Percentiles rank a stretch among this genome's conserved stretches.
Evolutionary conservation across 2,797 vertebrate genomes (phyloP).

Genomic region (Nannoperca australis): DNA sequence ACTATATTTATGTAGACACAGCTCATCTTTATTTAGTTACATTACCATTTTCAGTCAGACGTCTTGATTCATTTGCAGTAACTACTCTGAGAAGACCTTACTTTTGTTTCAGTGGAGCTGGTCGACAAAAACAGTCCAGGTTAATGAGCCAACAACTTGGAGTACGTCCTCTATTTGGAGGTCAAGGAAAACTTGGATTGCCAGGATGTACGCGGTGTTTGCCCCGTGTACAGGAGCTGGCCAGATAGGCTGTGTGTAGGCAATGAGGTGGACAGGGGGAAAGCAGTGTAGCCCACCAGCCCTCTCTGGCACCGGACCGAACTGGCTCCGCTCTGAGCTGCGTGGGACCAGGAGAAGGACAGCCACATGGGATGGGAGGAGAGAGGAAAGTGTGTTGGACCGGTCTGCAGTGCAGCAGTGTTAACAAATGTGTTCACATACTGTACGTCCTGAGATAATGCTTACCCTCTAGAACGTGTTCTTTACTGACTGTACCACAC

Average conservation of each 20-base stretch:
- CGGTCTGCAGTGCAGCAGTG: conserved; percentile 52
- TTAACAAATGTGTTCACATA: conserved; percentile 64
- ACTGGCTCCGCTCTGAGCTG: conserved; percentile 73
- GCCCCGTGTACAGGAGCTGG: conserved; percentile 54
- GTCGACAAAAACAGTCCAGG: conserved; percentile 42
- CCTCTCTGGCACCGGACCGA: conserved; percentile 71
- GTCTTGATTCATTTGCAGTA: neutral
- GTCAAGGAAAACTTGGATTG: conserved; percentile 80
- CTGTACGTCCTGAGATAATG: conserved; percentile 63
- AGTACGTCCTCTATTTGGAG: conserved; percentile 81
- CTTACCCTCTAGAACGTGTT: conserved; percentile 69
- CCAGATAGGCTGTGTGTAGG: conserved; percentile 67
- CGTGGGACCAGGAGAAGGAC: conserved; percentile 55
- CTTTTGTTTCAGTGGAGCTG: conserved; percentile 33
- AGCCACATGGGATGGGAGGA: conserved; percentile 59
- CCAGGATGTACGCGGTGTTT: conserved; percentile 76
- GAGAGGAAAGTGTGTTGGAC: conserved; percentile 42
- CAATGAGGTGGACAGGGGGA: conserved; percentile 72
- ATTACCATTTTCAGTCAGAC: neutral
- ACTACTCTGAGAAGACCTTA: conserved; percentile 2
- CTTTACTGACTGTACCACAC: conserved; percentile 78
- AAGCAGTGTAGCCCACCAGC: conserved; percentile 61
- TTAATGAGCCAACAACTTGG: conserved; percentile 63
- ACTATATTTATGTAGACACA: neutral
- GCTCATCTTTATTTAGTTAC: neutral